Evolutionary conservation across 2,113 vertebrate genomes (phyloP).

Genomic region (Tautogolabrus adspersus): DNA sequence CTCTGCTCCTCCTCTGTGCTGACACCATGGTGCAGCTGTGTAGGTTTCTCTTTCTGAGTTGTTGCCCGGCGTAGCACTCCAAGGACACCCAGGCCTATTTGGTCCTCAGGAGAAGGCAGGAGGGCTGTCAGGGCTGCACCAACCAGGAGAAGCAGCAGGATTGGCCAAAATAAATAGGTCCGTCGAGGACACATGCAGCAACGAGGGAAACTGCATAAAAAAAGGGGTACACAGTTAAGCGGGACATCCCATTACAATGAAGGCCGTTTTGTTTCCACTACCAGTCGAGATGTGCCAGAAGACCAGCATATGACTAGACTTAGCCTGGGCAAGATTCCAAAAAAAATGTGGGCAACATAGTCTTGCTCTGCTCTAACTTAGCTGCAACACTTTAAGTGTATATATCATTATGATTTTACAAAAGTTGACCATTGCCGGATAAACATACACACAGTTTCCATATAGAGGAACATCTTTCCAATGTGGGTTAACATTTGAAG

Average conservation of each 20-base stretch:
- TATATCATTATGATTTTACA: no score
- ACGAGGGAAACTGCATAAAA: constrained; percentile 46
- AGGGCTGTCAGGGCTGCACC: constrained; percentile 76
- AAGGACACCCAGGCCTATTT: constrained; percentile 28
- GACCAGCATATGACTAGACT: not conserved
- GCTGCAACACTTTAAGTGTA: no score
- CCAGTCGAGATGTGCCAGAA: not conserved
- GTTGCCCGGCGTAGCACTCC: constrained; percentile 49
- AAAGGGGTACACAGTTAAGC: not conserved
- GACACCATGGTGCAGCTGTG: not conserved
- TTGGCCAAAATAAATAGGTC: constrained; percentile 51
- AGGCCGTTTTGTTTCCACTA: not conserved
- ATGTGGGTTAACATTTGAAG: no score
- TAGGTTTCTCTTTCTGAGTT: not conserved
- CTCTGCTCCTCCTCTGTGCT: constrained; percentile 70
- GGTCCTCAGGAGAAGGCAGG: constrained; percentile 70
- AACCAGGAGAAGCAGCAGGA: constrained; percentile 77
- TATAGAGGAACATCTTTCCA: no score
- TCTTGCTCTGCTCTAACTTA: no score
- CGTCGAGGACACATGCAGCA: constrained; percentile 47
- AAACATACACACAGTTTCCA: no score
- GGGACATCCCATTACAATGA: not conserved
- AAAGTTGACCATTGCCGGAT: no score
- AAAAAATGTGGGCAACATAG: no score
- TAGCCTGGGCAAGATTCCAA: no score